Base-by-base conservation (phyloP, 2,888 invertebrate genomes). In the Cephonodes hylas region DNA sequence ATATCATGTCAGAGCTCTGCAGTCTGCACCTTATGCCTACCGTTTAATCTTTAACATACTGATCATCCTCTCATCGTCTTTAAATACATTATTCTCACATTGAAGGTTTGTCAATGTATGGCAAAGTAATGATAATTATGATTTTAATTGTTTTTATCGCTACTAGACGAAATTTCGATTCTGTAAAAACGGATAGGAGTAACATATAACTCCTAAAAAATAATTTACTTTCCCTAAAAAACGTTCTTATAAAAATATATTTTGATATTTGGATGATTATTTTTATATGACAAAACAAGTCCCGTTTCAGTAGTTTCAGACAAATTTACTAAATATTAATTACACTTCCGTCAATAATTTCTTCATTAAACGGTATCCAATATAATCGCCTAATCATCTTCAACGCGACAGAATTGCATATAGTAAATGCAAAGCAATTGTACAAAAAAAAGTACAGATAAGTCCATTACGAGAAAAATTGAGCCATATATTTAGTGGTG, bases 391-490 rank as follows among this genome's bases (percentile, higher is more conserved):
- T 38, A n/a, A n/a, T n/a, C n/a, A 38, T 1, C 38, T 0, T n/a
- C 4, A 13, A n/a, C 8, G 7, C n/a, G 13, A n/a, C 38, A 38
- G 3, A 38, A 13, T 8, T n/a, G 4, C 3, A 38, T n/a, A n/a
- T n/a, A 10, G 20, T 44, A 44, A 44, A 44, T 20, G 44, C 10
- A 1, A 44, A 44, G 44, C 8, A 44, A 44, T 44, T 10, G 10
- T 20, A 20, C 20, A 44, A 44, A 18, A 20, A 10, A 44, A 44
- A 44, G 10, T 1, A 18, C 0, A 44, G 8, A 20, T 18, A 44
- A 48, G 48, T 15, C 23, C 6, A 25, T 25, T 48, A 48, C 13
- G 7, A 23, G 15, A 53, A 48, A 62, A 59, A 64, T 64, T 48
- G 64, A 59, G 59, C 31, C 59, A 25, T 25, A 48, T 15, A 27